Conservation (phyloP, 2,888 invertebrate genomes). For the Notocelia uddmanniana region DNA sequence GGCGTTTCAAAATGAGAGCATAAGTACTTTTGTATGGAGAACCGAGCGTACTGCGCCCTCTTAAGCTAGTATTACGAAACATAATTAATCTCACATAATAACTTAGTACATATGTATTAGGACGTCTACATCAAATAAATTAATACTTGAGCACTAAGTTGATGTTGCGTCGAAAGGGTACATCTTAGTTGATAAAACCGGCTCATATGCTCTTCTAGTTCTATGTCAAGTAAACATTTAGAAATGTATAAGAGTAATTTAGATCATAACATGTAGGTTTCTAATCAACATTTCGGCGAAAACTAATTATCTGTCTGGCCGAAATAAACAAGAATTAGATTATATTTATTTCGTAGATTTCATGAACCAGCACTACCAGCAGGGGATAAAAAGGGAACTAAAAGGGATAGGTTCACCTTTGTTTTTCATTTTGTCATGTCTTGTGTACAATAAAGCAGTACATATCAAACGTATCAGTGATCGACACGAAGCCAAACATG, state of each 20-base stretch:
- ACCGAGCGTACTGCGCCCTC: too few relatives aligned
- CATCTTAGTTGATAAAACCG: neutral
- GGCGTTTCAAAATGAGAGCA: too few relatives aligned
- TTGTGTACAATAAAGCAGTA: too few relatives aligned
- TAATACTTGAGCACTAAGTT: neutral
- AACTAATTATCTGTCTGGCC: constrained; percentile 2
- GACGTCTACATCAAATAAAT: neutral
- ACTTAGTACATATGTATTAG: neutral
- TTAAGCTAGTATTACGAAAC: too few relatives aligned
- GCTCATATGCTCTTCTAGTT: neutral
- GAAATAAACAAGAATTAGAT: neutral
- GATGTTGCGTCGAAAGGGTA: neutral
- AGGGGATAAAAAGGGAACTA: too few relatives aligned
- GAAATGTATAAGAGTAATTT: neutral
- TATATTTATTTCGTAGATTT: neutral
- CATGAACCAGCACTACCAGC: too few relatives aligned
- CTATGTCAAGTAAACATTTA: neutral
- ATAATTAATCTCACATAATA: too few relatives aligned
- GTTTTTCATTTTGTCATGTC: too few relatives aligned
- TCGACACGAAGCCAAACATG: too few relatives aligned
- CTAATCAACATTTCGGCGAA: neutral
- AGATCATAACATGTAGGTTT: neutral
- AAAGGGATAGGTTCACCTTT: too few relatives aligned
- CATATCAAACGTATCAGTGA: too few relatives aligned
- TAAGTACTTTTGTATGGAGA: too few relatives aligned